Conservation (phyloP, 2,888 invertebrate species). For the Lamellibrachia columna region DNA sequence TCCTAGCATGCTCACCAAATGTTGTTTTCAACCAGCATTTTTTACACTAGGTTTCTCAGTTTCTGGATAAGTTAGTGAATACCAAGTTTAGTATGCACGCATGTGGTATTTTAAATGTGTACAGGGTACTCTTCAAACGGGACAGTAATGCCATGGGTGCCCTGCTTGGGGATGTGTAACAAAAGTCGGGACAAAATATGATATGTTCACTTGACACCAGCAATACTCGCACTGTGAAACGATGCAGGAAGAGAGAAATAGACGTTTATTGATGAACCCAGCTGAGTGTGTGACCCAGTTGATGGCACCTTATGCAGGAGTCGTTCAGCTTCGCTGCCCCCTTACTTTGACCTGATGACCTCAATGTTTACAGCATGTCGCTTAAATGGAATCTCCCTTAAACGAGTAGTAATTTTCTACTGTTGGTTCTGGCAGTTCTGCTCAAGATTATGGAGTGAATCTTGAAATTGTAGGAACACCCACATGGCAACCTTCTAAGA, state of each 20-base stretch:
- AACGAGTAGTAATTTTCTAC: neutral
- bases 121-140: no score
- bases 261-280: neutral
- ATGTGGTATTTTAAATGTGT: no score
- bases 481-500: neutral
- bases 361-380: conserved; percentile 9
- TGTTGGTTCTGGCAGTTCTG: neutral
- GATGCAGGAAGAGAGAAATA: neutral
- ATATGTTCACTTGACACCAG: neutral
- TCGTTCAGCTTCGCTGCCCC: neutral
- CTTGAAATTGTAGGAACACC: neutral
- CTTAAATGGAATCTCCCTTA: neutral
- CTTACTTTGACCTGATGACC: neutral
- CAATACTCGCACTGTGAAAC: neutral
- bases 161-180: no score
- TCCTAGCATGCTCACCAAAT: neutral
- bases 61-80: no score
- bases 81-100: no score
- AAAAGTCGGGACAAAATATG: neutral
- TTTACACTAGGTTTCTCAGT: no score
- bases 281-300: conserved; percentile 7
- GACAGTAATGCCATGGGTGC: no score
- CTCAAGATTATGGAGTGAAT: neutral
- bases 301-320: neutral
- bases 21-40: no score